A percentile compares a stretch with the other conserved stretches of the same genome.
These are phyloP conservation scores for Nineta flava DNA, from an alignment of 2,888 invertebrate species.

Conservation along the genomic window DNA sequence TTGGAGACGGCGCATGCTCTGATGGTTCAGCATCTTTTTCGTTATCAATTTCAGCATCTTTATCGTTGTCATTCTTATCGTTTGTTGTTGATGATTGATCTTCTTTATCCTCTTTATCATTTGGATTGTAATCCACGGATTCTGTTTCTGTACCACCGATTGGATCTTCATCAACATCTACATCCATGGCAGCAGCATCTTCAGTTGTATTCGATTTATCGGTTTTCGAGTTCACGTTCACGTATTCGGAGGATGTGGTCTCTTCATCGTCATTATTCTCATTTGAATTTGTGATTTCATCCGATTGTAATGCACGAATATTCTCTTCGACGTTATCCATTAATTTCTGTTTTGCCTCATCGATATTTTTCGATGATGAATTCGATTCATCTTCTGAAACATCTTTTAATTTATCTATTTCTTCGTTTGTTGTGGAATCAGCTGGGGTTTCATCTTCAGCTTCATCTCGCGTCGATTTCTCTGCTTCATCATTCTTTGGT, in stretches of 20 bases:
- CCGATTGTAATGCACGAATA: background rate
- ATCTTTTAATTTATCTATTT: background rate
- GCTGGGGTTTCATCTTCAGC: background rate
- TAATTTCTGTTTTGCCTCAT: background rate
- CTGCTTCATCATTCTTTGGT: background rate
- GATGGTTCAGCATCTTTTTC: background rate
- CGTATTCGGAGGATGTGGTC: conserved; percentile 3
- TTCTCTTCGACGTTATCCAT: background rate
- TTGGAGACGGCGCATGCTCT: background rate
- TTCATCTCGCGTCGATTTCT: background rate
- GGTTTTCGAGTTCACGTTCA: conserved; percentile 4
- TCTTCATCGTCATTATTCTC: background rate
- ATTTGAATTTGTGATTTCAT: background rate
- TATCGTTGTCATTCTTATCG: background rate
- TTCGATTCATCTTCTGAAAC: background rate
- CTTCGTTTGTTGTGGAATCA: background rate
- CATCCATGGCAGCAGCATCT: background rate
- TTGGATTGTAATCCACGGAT: background rate
- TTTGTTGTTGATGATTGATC: background rate
- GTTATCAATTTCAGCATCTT: background rate
- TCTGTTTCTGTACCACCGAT: background rate
- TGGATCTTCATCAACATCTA: background rate
- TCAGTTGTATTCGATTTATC: background rate
- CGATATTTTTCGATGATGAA: background rate
- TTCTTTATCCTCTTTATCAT: background rate